Evolutionary conservation across 2,113 vertebrate species (phyloP).

Genomic region (Pseudorectes ferrugineus): DNA sequence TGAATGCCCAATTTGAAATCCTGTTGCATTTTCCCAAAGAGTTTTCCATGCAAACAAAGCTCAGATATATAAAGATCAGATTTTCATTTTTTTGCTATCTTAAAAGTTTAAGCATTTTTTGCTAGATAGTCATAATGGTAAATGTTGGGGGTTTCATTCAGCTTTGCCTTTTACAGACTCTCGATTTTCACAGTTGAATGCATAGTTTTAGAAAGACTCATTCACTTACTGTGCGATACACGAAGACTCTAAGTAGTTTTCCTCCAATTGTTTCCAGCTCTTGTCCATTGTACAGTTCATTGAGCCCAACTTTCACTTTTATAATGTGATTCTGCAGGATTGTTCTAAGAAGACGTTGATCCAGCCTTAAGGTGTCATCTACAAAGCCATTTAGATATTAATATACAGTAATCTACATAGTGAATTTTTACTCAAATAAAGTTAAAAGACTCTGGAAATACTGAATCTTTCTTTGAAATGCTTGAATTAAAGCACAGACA

Average conservation of each 20-base stretch:
- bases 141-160: background rate
- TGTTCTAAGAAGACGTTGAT: conserved; percentile 81
- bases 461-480: background rate
- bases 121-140: background rate
- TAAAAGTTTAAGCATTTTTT: background rate
- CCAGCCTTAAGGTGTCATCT: conserved; percentile 91
- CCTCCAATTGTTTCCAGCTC: conserved; percentile 89
- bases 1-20: background rate
- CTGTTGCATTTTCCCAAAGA: background rate
- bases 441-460: background rate
- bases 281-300: conserved; percentile 91
- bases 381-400: conserved; percentile 5
- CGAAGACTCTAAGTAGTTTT: conserved; percentile 88
- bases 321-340: conserved; percentile 93
- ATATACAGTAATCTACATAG: background rate
- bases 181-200: background rate
- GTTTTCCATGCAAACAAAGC: background rate
- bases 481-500: background rate
- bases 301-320: conserved; percentile 86
- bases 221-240: conserved; percentile 91
- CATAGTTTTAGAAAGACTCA: background rate
- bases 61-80: background rate
- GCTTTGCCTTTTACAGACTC: background rate
- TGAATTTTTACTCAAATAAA: background rate
- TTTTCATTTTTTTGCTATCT: background rate